These are phyloP conservation scores for Sebastes minor DNA, from an alignment of 2,797 vertebrate species.

Conservation along the genomic window DNA sequence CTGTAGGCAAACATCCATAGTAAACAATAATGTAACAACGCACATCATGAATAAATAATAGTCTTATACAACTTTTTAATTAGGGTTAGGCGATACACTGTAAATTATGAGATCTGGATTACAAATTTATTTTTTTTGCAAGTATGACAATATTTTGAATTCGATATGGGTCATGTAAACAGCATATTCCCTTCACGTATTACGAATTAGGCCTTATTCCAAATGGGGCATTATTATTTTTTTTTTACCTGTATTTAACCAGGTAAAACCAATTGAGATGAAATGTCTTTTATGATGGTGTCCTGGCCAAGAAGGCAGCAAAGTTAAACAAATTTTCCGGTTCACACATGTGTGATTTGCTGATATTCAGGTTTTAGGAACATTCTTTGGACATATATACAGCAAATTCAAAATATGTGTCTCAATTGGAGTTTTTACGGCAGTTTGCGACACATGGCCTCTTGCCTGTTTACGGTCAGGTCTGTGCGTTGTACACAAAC, in stretches of 20 bases:
- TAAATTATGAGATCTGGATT: background rate
- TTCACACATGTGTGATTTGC: background rate
- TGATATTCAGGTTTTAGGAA: background rate
- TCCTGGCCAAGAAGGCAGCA: background rate
- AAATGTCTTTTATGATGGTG: no score
- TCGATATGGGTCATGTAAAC: background rate
- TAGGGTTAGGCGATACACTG: background rate
- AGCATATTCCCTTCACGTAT: background rate
- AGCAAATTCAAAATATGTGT: fast-evolving
- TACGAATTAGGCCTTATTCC: no score
- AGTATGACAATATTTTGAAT: background rate
- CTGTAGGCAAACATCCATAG: background rate
- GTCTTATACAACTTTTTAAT: background rate
- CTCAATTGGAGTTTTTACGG: no score
- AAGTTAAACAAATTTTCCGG: background rate
- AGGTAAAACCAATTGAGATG: no score
- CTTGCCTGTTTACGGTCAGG: background rate
- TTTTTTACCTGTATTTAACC: no score
- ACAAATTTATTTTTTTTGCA: no score
- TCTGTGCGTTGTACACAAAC: background rate
- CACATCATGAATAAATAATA: background rate
- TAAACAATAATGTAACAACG: background rate
- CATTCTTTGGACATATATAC: no score
- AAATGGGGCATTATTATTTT: background rate
- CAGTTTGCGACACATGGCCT: background rate